Percentiles rank a stretch among this genome's conserved stretches.
Evolutionary conservation across 2,888 invertebrate species (phyloP).

Genomic region (Diachrysia chrysitis): DNA sequence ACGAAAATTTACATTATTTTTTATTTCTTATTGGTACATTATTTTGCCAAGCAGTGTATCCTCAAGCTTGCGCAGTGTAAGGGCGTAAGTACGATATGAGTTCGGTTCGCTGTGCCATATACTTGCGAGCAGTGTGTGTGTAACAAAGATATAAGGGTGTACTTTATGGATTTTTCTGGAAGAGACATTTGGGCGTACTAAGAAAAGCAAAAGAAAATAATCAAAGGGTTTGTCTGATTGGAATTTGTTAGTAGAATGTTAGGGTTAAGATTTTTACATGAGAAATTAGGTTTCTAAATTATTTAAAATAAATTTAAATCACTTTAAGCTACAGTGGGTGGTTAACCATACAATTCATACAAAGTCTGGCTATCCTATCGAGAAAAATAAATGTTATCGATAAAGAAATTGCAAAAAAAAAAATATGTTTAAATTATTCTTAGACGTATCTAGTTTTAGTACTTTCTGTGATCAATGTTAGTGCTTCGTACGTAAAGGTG

Average conservation of each 20-base stretch:
- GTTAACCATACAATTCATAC: too few species aligned
- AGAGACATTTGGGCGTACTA: constrained; percentile 24
- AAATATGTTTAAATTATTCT: constrained; percentile 11
- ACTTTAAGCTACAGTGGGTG: too few species aligned
- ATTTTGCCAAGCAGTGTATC: constrained; percentile 69
- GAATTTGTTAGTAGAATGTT: not conserved
- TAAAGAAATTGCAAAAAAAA: not conserved
- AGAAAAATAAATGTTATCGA: too few species aligned
- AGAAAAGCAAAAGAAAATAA: constrained; percentile 20
- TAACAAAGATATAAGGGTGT: constrained; percentile 58
- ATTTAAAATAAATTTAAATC: too few species aligned
- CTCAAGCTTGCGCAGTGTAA: constrained; percentile 77
- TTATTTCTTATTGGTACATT: constrained; percentile 14
- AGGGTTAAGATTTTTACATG: too few species aligned
- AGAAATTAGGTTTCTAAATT: too few species aligned
- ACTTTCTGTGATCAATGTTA: constrained; percentile 74
- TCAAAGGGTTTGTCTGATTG: not conserved
- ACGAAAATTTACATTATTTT: too few species aligned
- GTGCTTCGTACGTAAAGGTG: constrained; percentile 81
- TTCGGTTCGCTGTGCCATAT: constrained; percentile 77
- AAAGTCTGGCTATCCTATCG: too few species aligned
- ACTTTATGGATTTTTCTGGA: constrained; percentile 53
- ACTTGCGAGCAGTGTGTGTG: constrained; percentile 71
- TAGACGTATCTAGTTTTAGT: constrained; percentile 73
- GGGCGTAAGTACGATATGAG: constrained; percentile 88